phyloP scores from a whole-genome alignment of 1,140 invertebrate genomes.

The Aphaenogaster floridana region DNA sequence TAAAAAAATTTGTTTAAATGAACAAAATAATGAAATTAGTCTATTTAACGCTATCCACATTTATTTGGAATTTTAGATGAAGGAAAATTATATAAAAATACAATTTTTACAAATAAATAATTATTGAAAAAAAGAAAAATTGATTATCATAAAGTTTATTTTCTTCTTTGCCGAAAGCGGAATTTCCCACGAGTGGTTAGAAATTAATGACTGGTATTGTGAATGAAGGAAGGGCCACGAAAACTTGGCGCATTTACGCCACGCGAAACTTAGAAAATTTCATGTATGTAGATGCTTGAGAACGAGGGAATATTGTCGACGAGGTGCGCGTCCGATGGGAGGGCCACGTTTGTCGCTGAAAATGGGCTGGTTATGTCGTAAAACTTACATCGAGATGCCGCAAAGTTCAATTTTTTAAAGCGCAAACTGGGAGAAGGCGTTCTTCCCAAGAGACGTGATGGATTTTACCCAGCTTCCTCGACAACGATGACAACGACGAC shows the following conservation, averaged over 20 bases:
- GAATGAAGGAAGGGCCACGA: neutral
- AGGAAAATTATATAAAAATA: neutral
- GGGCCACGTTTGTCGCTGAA: conserved; percentile 51
- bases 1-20: neutral
- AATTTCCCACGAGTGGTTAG: conserved; percentile 13
- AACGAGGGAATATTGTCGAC: conserved; percentile 10
- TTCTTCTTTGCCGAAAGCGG: neutral
- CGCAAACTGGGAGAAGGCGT: conserved; percentile 62
- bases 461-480: conserved; percentile 52
- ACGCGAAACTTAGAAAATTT: conserved; percentile 50
- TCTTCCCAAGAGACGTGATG: conserved; percentile 64
- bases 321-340: neutral
- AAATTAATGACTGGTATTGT: conserved; percentile 18
- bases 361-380: conserved; percentile 64
- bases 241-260: conserved; percentile 23
- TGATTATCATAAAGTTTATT: conserved; percentile 2
- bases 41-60: neutral
- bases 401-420: conserved; percentile 62
- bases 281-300: conserved; percentile 11
- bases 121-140: neutral
- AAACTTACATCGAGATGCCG: conserved; percentile 59
- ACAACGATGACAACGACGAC: conserved; percentile 14
- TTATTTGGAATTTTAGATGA: neutral
- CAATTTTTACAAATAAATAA: neutral
- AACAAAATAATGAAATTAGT: neutral